phyloP scores from a whole-genome alignment of 2,888 invertebrate species.

The Chaetogeoica ovagalla region DNA sequence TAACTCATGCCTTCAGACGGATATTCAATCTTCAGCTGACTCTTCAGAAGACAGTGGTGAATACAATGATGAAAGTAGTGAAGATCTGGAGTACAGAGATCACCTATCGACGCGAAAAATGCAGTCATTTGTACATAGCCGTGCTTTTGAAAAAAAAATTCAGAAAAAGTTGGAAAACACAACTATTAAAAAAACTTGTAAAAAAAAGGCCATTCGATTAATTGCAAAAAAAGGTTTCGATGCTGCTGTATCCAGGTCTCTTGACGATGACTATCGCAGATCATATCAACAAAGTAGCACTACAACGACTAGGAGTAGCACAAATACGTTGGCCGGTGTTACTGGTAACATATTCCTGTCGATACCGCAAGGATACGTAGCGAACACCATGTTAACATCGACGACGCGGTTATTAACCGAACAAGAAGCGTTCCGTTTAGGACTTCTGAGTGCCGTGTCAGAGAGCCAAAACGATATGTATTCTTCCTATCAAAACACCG shows the following conservation, averaged over 20 bases:
- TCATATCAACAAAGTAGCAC: neutral
- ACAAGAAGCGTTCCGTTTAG: conserved; percentile 19
- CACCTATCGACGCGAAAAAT: conserved; percentile 1
- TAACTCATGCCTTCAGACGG: neutral
- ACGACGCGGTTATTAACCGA: conserved; percentile 26
- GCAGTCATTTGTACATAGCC: neutral
- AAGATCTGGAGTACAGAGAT: conserved; percentile 30
- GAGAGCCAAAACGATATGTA: neutral
- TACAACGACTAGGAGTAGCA: neutral
- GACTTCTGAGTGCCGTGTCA: neutral
- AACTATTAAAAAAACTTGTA: neutral
- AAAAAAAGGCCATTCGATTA: neutral
- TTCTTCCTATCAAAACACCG: conserved; percentile 1
- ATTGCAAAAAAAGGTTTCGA: neutral
- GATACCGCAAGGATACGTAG: conserved; percentile 22
- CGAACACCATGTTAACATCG: conserved; percentile 5
- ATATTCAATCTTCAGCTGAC: neutral
- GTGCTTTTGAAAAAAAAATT: conserved; percentile 15
- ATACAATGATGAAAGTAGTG: conserved; percentile 8
- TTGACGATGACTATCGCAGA: neutral
- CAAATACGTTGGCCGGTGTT: neutral
- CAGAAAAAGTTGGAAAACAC: neutral
- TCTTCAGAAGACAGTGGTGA: conserved; percentile 19
- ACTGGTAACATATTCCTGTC: conserved; percentile 17
- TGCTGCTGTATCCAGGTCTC: neutral